Conservation (phyloP, 2,888 invertebrate species). For the Yponomeuta plumbellus region DNA sequence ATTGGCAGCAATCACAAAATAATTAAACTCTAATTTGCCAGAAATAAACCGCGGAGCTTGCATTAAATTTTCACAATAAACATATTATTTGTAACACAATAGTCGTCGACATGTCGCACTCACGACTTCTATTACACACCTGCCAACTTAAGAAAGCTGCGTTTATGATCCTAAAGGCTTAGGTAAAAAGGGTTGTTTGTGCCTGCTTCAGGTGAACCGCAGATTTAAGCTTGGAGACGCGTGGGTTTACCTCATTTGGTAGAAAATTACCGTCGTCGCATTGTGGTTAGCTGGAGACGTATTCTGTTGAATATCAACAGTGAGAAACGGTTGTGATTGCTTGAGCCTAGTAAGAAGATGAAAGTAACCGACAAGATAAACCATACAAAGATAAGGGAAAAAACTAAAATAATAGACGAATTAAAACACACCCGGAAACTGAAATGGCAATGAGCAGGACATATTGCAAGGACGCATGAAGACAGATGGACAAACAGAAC, state of each 20-base stretch:
- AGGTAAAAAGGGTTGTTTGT: conserved; percentile 14
- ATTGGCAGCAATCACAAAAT: background rate
- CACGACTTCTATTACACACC: conserved; percentile 54
- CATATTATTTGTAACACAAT: conserved; percentile 27
- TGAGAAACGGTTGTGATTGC: too few relatives aligned
- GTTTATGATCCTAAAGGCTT: conserved; percentile 17
- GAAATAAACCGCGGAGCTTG: background rate
- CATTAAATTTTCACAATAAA: conserved; percentile 22
- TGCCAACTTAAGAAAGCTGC: conserved; percentile 29
- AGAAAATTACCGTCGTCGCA: conserved; percentile 50
- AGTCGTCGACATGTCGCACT: conserved; percentile 32
- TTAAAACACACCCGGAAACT: too few relatives aligned
- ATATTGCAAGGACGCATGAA: too few relatives aligned
- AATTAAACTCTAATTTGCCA: background rate
- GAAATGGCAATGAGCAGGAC: too few relatives aligned
- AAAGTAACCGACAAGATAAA: too few relatives aligned
- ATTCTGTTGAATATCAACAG: conserved; percentile 30
- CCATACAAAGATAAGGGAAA: too few relatives aligned
- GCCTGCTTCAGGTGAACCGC: conserved; percentile 18
- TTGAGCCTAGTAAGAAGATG: too few relatives aligned
- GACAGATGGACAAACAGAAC: too few relatives aligned
- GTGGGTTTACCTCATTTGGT: conserved; percentile 52
- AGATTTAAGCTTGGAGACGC: conserved; percentile 38
- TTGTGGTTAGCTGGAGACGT: conserved; percentile 44
- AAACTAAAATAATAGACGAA: too few relatives aligned